Evolutionary conservation across 2,888 invertebrate species (phyloP).

Genomic region (Oligia strigilis): DNA sequence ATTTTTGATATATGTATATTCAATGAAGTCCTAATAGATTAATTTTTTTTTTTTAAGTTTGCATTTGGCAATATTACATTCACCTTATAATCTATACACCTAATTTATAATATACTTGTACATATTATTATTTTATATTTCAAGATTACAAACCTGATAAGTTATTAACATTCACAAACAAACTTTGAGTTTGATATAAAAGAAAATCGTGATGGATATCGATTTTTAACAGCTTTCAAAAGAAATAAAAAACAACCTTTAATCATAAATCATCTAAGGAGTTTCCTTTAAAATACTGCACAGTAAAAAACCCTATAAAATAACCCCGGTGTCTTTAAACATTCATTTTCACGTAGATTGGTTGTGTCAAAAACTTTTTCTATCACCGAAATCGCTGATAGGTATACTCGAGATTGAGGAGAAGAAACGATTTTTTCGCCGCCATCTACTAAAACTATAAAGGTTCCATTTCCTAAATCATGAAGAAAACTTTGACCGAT

Average conservation of each 20-base stretch:
- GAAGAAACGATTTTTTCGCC: conserved; percentile 55
- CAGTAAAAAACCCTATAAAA: conserved; percentile 27
- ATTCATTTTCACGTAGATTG: conserved; percentile 54
- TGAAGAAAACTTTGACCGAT: conserved; percentile 72
- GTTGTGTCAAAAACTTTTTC: conserved; percentile 59
- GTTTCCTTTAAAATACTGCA: conserved; percentile 32
- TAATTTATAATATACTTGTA: background rate
- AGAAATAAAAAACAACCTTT: background rate
- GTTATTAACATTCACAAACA: background rate
- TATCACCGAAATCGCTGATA: conserved; percentile 62
- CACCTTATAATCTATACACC: background rate
- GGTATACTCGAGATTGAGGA: conserved; percentile 47
- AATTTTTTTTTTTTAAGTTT: background rate
- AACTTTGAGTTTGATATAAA: background rate
- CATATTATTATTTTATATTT: background rate
- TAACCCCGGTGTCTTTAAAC: conserved; percentile 32
- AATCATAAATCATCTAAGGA: background rate
- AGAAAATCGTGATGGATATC: background rate
- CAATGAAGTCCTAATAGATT: conserved; percentile 1
- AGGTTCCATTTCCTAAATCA: conserved; percentile 69
- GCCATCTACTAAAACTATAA: conserved; percentile 68
- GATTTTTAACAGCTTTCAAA: background rate
- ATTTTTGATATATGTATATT: conserved; percentile 29
- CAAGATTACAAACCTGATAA: background rate
- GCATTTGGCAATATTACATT: background rate